phyloP scores from a whole-genome alignment of 2,888 invertebrate genomes.

The Lepidocyrtinus sp. region DNA sequence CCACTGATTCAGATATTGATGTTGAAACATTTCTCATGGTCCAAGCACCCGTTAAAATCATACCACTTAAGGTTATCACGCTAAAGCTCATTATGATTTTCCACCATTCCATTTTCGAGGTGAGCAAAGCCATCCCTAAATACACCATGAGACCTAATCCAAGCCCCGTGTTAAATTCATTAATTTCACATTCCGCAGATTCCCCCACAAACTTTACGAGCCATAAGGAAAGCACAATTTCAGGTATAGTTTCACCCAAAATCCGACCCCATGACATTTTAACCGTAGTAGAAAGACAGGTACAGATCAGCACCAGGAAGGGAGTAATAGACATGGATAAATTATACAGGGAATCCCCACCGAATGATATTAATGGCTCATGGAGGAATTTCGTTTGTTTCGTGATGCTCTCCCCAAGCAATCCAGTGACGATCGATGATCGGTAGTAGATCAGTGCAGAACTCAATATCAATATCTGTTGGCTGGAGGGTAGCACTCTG shows the following conservation, averaged over 20 bases:
- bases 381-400: conserved; percentile 24
- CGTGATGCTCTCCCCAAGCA: conserved; percentile 28
- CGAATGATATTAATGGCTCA: conserved; percentile 23
- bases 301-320: conserved; percentile 7
- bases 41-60: background rate
- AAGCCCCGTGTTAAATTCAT: background rate
- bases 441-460: conserved; percentile 23
- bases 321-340: background rate
- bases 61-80: background rate
- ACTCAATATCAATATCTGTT: conserved; percentile 19
- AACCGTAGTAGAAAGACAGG: conserved; percentile 1
- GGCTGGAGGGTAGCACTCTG: conserved; percentile 26
- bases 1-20: background rate
- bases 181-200: background rate
- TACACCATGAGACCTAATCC: background rate
- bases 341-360: background rate
- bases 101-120: conserved; percentile 32
- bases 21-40: conserved; percentile 4
- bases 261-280: conserved; percentile 16
- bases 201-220: conserved; percentile 31
- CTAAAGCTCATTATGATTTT: conserved; percentile 30
- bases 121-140: conserved; percentile 18
- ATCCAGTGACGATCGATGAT: background rate
- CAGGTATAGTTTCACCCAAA: conserved; percentile 42
- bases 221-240: conserved; percentile 55